Percentiles rank a stretch among this genome's conserved stretches.
These are phyloP conservation scores for Rhadina sibilatrix DNA, from an alignment of 2,113 vertebrate species.

Conservation along the genomic window DNA sequence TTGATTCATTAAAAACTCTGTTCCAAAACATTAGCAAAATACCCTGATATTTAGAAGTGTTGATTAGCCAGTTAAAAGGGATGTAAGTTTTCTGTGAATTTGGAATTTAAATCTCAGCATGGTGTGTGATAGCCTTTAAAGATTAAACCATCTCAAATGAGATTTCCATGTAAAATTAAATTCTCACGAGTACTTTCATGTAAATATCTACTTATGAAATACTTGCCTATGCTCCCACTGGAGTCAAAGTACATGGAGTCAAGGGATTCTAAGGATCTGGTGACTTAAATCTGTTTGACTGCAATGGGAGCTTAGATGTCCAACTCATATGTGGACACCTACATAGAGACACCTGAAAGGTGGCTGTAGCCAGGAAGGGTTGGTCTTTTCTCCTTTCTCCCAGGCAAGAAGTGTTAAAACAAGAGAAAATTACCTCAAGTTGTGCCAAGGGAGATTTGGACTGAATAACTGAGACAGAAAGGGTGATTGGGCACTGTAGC, in stretches of 20 bases:
- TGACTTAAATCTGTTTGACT: not conserved
- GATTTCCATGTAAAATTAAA: not conserved
- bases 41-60: not conserved
- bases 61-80: not conserved
- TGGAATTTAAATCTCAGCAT: not conserved
- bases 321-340: not conserved
- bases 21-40: not conserved
- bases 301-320: not conserved
- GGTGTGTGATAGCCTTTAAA: not conserved
- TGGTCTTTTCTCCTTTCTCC: not conserved
- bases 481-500: not conserved
- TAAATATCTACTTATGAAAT: not conserved
- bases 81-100: not conserved
- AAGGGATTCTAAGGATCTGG: not conserved
- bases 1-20: not conserved
- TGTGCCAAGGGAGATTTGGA: not conserved
- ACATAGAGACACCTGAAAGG: not conserved
- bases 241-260: not conserved
- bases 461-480: no score
- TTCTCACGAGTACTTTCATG: not conserved
- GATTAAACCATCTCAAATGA: not conserved
- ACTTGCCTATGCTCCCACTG: not conserved
- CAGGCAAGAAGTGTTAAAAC: not conserved
- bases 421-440: not conserved
- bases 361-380: accelerated